These are phyloP conservation scores for Deladenus siricidicola DNA, from an alignment of 2,888 invertebrate species.

Conservation along the genomic window DNA sequence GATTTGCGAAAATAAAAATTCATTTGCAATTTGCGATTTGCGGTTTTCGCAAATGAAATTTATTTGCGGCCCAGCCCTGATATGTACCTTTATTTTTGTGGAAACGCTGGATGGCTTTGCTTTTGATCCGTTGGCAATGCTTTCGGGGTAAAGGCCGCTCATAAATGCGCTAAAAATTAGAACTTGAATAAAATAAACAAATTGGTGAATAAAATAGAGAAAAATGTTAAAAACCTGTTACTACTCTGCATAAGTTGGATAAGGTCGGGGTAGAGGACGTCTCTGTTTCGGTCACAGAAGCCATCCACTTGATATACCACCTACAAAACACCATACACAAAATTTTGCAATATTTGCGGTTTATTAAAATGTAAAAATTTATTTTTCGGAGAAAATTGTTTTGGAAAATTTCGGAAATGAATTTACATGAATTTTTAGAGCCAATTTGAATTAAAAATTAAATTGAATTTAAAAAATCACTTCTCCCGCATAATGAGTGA, in stretches of 20 bases:
- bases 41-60: too few species aligned
- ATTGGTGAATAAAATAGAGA: neutral
- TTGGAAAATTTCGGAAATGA: too few species aligned
- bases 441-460: too few species aligned
- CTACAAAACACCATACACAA: constrained; percentile 38
- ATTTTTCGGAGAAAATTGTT: neutral
- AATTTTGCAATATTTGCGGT: too few species aligned
- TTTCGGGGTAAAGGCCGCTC: constrained; percentile 61
- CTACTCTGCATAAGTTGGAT: constrained; percentile 65
- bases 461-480: constrained; percentile 52
- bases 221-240: constrained; percentile 56
- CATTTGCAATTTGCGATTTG: too few species aligned
- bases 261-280: constrained; percentile 64
- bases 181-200: neutral
- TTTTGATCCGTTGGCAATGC: constrained; percentile 56
- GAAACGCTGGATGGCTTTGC: constrained; percentile 64
- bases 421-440: too few species aligned
- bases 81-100: constrained; percentile 63
- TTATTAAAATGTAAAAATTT: neutral
- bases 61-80: too few species aligned
- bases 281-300: constrained; percentile 66
- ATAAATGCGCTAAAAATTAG: constrained; percentile 59
- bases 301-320: constrained; percentile 62
- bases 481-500: constrained; percentile 66
- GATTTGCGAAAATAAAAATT: too few species aligned